Evolutionary conservation across 2,797 vertebrate species (phyloP), one percentile per base, ranked within the genome.

Genomic region (Takifugu rubripes): DNA sequence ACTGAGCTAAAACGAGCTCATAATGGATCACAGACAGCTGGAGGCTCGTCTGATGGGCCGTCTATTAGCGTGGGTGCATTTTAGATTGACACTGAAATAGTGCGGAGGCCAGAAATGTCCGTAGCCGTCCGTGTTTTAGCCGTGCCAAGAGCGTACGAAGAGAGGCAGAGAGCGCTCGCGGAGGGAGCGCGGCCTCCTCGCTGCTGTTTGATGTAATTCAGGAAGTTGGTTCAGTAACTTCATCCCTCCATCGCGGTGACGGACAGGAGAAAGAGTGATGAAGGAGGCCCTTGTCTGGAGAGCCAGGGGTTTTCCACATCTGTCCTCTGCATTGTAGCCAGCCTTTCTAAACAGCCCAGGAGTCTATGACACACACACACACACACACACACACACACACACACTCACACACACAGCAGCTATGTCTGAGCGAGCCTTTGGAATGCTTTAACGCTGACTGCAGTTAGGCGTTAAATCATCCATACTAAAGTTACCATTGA

Each of bases 201-300:
- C 74, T 66, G 80, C 74, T 79, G 87, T 91, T 92, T 91, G 89
- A 91, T 90, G 88, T 89, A 91, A 92, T 91, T 88, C 90, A 91
- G 91, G 90, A 92, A 92, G 90, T 92, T 91, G 89, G 89, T 88
- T 91, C 90, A 88, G 91, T 90, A 91, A 92, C 87, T 84, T 85
- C 90, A 92, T 86, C 87, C 77, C 83, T 86, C 78, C 85, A 33
- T 89, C 84, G 68, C 76, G 79, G 75, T 62, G 80, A 79, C 83
- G 81, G 86, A 86, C 82, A 79, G 79, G 72, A 82, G 81, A 81
- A 84, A 70, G 81, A 84, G 81, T 84, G 79, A 87, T 88, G 84
- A 91, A 91, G 89, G 89, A 88, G 89, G 88, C 87, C 89, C 89
- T 91, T 92, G 90, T 92, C 90, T 90, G 79, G 84, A 87, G 84